Conservation (phyloP, 2,888 invertebrate genomes). For the Selenia dentaria region DNA sequence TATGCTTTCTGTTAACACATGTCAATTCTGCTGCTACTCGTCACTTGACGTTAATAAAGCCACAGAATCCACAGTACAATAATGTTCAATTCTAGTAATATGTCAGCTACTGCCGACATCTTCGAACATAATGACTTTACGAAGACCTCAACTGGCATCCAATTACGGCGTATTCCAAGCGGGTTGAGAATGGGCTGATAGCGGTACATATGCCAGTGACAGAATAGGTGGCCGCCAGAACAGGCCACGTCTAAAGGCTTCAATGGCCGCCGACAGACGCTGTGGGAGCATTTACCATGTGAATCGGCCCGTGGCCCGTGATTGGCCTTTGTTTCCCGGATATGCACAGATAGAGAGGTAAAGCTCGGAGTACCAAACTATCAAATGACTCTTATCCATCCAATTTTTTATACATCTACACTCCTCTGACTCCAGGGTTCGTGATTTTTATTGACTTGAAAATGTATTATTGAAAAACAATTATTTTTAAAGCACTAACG, state of each 20-base stretch:
- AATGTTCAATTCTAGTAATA: not conserved
- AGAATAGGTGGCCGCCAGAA: slow-evolving; percentile 1
- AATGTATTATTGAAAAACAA: too few relatives aligned
- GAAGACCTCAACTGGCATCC: not conserved
- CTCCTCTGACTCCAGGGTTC: too few relatives aligned
- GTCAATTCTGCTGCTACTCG: too few relatives aligned
- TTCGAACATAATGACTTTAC: not conserved
- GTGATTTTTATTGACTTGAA: too few relatives aligned
- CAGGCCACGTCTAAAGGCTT: not conserved
- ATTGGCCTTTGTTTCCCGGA: slow-evolving; percentile 10
- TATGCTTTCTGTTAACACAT: too few relatives aligned
- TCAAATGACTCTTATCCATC: too few relatives aligned
- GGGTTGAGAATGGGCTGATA: not conserved
- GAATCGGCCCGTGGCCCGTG: not conserved
- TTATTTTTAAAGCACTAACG: too few relatives aligned
- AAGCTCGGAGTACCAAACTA: too few relatives aligned
- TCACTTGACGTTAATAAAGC: too few relatives aligned
- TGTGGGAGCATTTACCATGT: slow-evolving; percentile 10
- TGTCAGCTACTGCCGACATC: not conserved
- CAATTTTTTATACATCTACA: too few relatives aligned
- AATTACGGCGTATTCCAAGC: not conserved
- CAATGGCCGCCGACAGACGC: slow-evolving; percentile 5
- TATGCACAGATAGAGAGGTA: too few relatives aligned
- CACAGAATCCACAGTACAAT: too few relatives aligned
- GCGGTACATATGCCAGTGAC: not conserved